phyloP scores from a whole-genome alignment of 1,140 invertebrate species.

The Trichogramma pretiosum region DNA sequence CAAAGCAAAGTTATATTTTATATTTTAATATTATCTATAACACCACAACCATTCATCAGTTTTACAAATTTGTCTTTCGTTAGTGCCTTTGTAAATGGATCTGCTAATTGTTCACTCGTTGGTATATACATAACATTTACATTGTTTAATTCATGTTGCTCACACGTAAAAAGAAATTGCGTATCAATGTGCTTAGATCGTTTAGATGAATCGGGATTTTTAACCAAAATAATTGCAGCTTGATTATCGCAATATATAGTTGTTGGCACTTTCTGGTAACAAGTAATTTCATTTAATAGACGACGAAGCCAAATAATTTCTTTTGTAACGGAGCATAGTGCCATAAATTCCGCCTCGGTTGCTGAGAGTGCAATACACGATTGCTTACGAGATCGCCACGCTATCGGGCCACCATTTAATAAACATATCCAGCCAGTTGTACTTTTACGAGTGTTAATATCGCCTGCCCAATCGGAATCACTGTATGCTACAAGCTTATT shows the following conservation, averaged over 20 bases:
- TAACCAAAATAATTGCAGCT: constrained; percentile 15
- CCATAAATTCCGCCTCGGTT: constrained; percentile 32
- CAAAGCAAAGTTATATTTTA: background rate
- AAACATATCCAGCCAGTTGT: constrained; percentile 27
- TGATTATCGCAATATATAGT: constrained; percentile 20
- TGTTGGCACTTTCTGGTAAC: background rate
- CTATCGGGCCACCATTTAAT: constrained; percentile 20
- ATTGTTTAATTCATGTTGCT: constrained; percentile 17
- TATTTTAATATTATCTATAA: background rate
- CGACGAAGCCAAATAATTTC: constrained; percentile 8
- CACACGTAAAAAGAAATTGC: constrained; percentile 21
- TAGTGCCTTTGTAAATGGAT: background rate
- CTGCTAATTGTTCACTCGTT: constrained; percentile 19
- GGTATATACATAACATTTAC: constrained; percentile 22
- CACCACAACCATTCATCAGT: constrained; percentile 1
- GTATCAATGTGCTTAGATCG: constrained; percentile 25
- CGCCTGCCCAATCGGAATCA: constrained; percentile 22
- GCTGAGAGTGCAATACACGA: constrained; percentile 31
- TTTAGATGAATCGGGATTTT: constrained; percentile 20
- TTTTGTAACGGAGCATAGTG: constrained; percentile 11
- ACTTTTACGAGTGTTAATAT: constrained; percentile 22
- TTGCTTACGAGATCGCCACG: constrained; percentile 33
- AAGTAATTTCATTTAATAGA: constrained; percentile 5
- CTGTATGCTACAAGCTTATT: constrained; percentile 17
- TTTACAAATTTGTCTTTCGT: background rate